Base-by-base conservation (phyloP, 1,140 invertebrate genomes). In the Lerema accius region DNA sequence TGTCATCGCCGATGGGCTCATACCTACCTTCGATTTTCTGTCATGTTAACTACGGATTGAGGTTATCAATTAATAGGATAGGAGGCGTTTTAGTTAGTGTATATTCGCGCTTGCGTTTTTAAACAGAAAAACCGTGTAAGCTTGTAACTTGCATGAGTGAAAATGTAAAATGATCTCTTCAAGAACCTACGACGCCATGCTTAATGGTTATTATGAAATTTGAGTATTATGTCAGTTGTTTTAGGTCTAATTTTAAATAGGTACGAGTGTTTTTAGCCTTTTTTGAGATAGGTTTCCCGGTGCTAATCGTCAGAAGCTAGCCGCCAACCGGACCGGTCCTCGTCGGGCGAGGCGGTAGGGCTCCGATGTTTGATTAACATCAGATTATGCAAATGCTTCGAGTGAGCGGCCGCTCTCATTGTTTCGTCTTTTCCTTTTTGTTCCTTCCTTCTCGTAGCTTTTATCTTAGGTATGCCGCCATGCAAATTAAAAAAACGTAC, bases 371-470 rank as follows among this genome's bases (percentile, higher is more conserved):
- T 90, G 87, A 89, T 90, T 89, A 87, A 82, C 83, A 90, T 90
- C 87, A 85, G 87, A 89, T 89, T 90, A 90, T 90, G 86, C 86
- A 89, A 90, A 90, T 90, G 76, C 82, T 76, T 68, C 79, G 77
- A 80, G 71, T 80, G 78, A 86, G 80, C 86, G 80, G 82, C 78
- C 82, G 83, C 84, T 84, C 83, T 83, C 78, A 73, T 84, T 82
- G 80, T 84, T 84, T 86, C 82, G 67, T 83, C 73, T 84, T 73
- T 74, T 74, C 79, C 73, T 77, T 89, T 86, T 83, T 85, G 75
- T 79, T 78, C 80, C 64, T 80, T 80, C 76, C 69, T 72, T 85
- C 63, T 78, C 79, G 73, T 68, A 76, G 71, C 76, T 76, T 88
- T 86, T 87, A 86, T 88, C 83, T 86, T 79, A 75, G 70, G 73